These are phyloP conservation scores for Chrysochloris asiatica DNA, from an alignment of 2,113 vertebrate species.

Conservation along the genomic window DNA sequence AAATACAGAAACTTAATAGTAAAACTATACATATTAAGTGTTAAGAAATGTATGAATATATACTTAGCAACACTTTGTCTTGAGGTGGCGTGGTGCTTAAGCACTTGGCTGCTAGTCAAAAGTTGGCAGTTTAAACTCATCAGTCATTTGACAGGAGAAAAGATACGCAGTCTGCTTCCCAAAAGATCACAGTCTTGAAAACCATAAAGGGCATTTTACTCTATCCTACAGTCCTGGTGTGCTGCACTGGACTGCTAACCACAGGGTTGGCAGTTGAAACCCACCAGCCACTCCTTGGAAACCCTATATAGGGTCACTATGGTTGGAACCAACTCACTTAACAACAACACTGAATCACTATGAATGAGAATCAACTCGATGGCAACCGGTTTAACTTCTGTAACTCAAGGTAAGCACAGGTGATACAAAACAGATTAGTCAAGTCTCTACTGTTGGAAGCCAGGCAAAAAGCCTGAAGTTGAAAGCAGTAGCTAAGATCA, in stretches of 20 bases:
- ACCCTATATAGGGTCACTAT: too few species aligned
- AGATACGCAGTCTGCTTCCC: background rate
- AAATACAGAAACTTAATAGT: background rate
- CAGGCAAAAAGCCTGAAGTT: slow-evolving; percentile 44
- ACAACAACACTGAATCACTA: too few species aligned
- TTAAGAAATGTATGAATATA: background rate
- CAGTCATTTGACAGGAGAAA: background rate
- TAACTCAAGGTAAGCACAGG: slow-evolving; percentile 34
- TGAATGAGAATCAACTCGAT: background rate
- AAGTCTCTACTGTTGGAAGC: slow-evolving; percentile 18
- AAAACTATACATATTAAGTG: background rate
- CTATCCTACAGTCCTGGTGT: too few species aligned
- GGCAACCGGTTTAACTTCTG: background rate
- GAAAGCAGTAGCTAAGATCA: background rate
- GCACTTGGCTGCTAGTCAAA: background rate
- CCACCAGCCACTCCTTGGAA: too few species aligned
- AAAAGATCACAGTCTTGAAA: background rate
- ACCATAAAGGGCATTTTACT: background rate
- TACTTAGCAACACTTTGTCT: background rate
- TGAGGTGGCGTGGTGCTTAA: background rate
- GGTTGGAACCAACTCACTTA: too few species aligned
- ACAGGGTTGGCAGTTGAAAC: too few species aligned
- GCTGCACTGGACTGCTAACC: too few species aligned
- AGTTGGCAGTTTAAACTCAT: background rate
- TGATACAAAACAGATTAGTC: background rate